Base-by-base conservation (phyloP, 2,113 vertebrate species). In the Solea senegalensis region DNA sequence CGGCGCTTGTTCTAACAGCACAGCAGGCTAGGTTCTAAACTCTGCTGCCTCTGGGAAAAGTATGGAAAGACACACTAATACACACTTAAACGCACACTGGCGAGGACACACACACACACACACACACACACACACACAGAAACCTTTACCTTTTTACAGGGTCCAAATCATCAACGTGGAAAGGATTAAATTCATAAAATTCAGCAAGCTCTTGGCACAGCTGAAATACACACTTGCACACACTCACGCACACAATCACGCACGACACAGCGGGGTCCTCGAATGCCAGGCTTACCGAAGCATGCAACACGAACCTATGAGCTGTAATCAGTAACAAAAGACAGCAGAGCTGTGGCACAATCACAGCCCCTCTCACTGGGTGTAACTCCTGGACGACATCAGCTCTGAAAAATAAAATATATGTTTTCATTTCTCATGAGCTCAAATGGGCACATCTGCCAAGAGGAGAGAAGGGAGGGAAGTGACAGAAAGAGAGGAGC, bases 141-240 rank as follows among this genome's bases (percentile, higher is more conserved):
- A 40, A 34, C 54, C 43, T 34, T 66, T 74, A 71, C 80, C 80
- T 84, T 85, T 74, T 51, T 73, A 71, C 79, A 48, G 14, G 64
- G 65, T 74, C 78, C 76, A 83, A 72, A 73, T 78, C 74, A 53
- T 67, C 48, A 89, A 84, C 14, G 53, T 90, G 84, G 80, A 90
- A 90, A 82, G 69, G 80, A 84, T 91, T 87, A 86, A 64, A 69
- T 77, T 83, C 73, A 80, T 88, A 87, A 87, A 89, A 78, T 72
- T 65, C 40, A 57, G 83, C 52, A 69, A 82, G 76, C 65, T 51
- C 49, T 60, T 85, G 86, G 83, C 83, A 74, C 46, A n/a, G 66
- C 64, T 67, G 34, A 64, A 58, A 65, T 0, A 26, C 39, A 46
- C 63, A 59, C 7, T 16, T 46, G 51, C 71, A 26, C 39, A 46